These are phyloP conservation scores for Sebastes cheni DNA, from an alignment of 2,797 vertebrate species.

Conservation along the genomic window DNA sequence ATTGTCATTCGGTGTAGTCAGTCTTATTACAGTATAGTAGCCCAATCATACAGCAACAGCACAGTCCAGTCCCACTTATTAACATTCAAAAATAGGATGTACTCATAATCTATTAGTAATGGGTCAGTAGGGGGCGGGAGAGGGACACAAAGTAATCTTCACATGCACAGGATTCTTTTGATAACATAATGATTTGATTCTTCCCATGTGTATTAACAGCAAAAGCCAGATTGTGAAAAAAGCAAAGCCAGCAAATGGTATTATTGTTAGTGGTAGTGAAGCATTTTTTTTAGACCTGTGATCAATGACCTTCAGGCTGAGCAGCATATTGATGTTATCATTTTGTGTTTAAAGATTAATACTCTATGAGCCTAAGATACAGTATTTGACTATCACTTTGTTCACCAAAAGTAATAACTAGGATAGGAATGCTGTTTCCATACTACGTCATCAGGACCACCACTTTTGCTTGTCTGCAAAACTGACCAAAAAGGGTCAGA, in stretches of 20 bases:
- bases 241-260: constrained; percentile 3
- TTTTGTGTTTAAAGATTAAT: background rate
- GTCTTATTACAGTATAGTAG: constrained; percentile 24
- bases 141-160: constrained; percentile 45
- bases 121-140: constrained; percentile 42
- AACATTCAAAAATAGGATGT: constrained; percentile 13
- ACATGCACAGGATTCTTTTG: constrained; percentile 66
- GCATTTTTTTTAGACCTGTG: background rate
- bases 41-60: constrained; percentile 46
- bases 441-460: constrained; percentile 10
- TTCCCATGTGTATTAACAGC: background rate
- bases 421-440: background rate
- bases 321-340: background rate
- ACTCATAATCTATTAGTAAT: constrained; percentile 27
- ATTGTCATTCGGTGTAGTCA: constrained; percentile 52
- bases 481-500: constrained; percentile 11
- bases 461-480: constrained; percentile 39
- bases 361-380: background rate
- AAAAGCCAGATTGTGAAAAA: constrained; percentile 24
- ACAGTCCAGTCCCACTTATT: constrained; percentile 28
- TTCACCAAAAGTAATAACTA: constrained; percentile 12
- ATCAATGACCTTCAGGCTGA: background rate
- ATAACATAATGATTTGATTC: constrained; percentile 42
- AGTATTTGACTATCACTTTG: constrained; percentile 23
- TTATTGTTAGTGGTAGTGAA: background rate